phyloP scores from a whole-genome alignment of 2,888 invertebrate genomes.

The Barypeithes pellucidus region DNA sequence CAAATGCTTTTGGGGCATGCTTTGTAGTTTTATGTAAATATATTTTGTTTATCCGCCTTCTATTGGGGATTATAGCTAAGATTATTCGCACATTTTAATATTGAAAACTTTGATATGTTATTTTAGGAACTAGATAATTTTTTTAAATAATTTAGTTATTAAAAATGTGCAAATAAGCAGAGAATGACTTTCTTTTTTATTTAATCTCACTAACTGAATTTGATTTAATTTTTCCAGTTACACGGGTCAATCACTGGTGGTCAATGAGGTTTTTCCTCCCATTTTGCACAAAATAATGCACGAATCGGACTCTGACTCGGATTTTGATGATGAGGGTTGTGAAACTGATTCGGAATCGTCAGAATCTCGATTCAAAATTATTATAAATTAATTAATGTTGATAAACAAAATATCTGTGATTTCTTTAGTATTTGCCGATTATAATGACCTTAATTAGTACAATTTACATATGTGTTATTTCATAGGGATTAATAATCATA shows the following conservation, averaged over 20 bases:
- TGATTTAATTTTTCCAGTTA: constrained; percentile 85
- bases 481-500: neutral
- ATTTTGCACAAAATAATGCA: constrained; percentile 68
- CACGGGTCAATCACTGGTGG: constrained; percentile 92
- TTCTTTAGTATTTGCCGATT: constrained; percentile 14
- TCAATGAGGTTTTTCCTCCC: constrained; percentile 93
- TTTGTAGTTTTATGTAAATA: constrained; percentile 16
- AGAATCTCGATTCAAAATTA: neutral
- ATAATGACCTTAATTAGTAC: constrained; percentile 13
- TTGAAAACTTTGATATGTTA: neutral
- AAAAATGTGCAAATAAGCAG: constrained; percentile 22
- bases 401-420: constrained; percentile 14
- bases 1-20: constrained; percentile 39
- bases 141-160: neutral
- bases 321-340: constrained; percentile 34
- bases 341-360: constrained; percentile 32
- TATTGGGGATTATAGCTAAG: constrained; percentile 4
- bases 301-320: constrained; percentile 53
- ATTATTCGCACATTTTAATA: constrained; percentile 19
- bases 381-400: neutral
- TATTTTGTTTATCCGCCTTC: neutral
- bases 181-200: too few species aligned
- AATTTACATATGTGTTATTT: constrained; percentile 29
- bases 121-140: neutral
- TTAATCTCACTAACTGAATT: constrained; percentile 54